Evolutionary conservation across 2,888 invertebrate genomes (phyloP), one percentile per base, ranked within the genome.

Genomic region (Andricus quercusramuli): DNA sequence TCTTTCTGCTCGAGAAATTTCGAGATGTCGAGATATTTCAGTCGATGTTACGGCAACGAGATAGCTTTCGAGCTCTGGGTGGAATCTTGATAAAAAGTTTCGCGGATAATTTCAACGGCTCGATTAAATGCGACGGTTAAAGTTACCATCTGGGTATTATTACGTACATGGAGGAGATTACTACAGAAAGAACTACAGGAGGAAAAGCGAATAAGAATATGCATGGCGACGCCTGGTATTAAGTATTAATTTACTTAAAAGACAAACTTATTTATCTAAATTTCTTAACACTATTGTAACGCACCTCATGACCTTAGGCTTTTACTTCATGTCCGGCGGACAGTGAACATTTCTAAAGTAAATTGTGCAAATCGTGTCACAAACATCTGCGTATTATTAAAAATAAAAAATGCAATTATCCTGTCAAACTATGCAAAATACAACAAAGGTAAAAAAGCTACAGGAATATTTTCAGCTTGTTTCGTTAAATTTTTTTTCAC

Each of bases 1-100:
- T 84, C 82, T 82, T 80, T 83, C 80, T 81, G 82, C 68, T 78
- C 76, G 80, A 32, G 8, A 25, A 80, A 83, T 80, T 84, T 86
- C 66, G 78, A 83, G 65, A 81, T 17, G 79, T 78, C 79, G 79
- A 78, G 78, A 82, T 70, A 74, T 81, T 83, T 82, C 80, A 56
- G 78, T 79, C 65, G 81, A 77, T 68, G 76, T 83, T 78, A 82
- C 76, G 59, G 32, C 74, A 67, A 62, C 22, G n/a, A 22, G 25
- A 77, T 64, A 82, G 68, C 78, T 81, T 82, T 67, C 78, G 29
- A 79, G 59, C 44, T 74, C 65, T 82, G 66, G 8, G 66, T 77
- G 51, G 15, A 29, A 37, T 82, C 83, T 79, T 82, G 83, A 79
- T 11, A 2, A 56, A 62, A 11, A 32, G 32, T 32, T 74, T 32